These are phyloP conservation scores for Microtus richardsoni DNA, from an alignment of 2,113 vertebrate genomes.

Conservation along the genomic window DNA sequence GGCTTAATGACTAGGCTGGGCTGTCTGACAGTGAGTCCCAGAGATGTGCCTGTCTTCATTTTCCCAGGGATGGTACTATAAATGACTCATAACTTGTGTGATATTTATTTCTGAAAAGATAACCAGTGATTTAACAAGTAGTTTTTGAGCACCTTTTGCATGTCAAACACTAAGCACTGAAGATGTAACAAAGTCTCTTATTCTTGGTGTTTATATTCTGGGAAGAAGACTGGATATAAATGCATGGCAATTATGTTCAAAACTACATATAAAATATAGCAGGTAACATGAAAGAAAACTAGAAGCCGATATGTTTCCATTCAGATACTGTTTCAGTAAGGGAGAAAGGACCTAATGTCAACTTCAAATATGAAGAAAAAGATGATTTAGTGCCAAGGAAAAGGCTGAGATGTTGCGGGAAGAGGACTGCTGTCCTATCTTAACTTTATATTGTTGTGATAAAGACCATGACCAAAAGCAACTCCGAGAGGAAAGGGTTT, in stretches of 20 bases:
- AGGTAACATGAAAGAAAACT: not conserved
- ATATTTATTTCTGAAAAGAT: not conserved
- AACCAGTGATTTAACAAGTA: not conserved
- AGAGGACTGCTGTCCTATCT: not conserved
- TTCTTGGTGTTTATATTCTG: not conserved
- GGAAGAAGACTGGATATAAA: not conserved
- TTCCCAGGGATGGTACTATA: not conserved
- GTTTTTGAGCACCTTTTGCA: not conserved
- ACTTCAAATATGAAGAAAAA: not conserved
- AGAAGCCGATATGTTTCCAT: not conserved
- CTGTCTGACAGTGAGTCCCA: not conserved
- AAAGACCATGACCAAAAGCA: not conserved
- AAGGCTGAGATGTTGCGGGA: not conserved
- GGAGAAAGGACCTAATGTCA: not conserved
- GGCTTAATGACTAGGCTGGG: not conserved
- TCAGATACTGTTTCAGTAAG: not conserved
- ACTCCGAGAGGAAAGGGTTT: not conserved
- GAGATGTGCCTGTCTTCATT: not conserved
- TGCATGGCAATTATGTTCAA: not conserved
- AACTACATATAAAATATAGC: not conserved
- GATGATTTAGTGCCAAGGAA: not conserved
- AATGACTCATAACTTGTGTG: not conserved
- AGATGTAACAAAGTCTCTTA: not conserved
- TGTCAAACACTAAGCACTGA: not conserved
- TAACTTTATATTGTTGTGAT: not conserved